Percentiles rank a stretch among this genome's conserved stretches.
Conservation (phyloP, 1,140 invertebrate genomes). For the Eumaeus atala region DNA sequence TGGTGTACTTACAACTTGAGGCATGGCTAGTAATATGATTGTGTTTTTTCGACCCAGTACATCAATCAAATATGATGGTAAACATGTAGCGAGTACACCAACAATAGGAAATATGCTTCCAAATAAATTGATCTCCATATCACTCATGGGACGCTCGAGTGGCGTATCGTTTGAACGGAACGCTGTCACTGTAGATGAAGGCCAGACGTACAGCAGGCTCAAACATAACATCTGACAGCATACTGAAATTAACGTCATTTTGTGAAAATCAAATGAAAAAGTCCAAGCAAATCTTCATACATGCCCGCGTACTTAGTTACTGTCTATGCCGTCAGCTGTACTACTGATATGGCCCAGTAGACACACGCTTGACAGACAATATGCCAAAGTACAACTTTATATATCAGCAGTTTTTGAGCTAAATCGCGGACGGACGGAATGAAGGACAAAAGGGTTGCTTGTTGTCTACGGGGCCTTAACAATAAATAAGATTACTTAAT, state of each 20-base stretch:
- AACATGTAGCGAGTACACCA: slow-evolving; percentile 5
- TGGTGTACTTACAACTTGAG: slow-evolving; percentile 18
- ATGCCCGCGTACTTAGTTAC: too few relatives aligned
- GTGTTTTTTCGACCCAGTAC: slow-evolving; percentile 16
- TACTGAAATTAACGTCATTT: not conserved
- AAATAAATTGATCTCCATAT: slow-evolving; percentile 5
- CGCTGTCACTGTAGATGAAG: slow-evolving; percentile 17
- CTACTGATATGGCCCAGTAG: too few relatives aligned
- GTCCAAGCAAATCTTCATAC: too few relatives aligned
- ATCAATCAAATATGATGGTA: slow-evolving; percentile 15
- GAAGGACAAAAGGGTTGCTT: too few relatives aligned
- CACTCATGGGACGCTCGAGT: slow-evolving; percentile 1
- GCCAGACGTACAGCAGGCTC: slow-evolving; percentile 20
- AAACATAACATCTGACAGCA: not conserved
- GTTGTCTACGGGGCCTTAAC: too few relatives aligned
- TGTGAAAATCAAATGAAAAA: too few relatives aligned
- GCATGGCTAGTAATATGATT: slow-evolving; percentile 8
- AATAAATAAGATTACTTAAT: too few relatives aligned
- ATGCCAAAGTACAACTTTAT: too few relatives aligned
- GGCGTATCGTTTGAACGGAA: slow-evolving; percentile 19
- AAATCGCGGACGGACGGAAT: too few relatives aligned
- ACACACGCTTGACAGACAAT: too few relatives aligned
- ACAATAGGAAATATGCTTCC: not conserved
- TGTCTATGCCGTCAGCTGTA: too few relatives aligned
- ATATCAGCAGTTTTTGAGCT: too few relatives aligned